Base-by-base conservation (phyloP, 1,140 invertebrate species). In the Chrysopa pallens region DNA sequence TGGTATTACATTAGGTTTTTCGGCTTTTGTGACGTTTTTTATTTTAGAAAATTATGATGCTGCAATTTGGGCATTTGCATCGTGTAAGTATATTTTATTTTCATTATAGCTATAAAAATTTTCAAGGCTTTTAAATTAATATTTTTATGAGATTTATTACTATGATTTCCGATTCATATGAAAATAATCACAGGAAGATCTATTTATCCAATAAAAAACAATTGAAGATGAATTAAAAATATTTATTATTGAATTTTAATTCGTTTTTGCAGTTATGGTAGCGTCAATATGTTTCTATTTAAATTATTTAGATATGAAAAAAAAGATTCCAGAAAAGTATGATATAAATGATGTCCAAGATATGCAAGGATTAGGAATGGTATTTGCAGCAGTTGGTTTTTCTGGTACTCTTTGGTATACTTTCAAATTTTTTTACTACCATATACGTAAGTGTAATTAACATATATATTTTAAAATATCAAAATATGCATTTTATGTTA, bases 11-110 rank as follows among this genome's bases (percentile, higher is more conserved):
- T 36, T 45, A 35, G 46, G 46, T 23, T 44, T 47, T 42, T 44
- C 41, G 11, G 43, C 36, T 12, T 50, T 50, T 40, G 31, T 47
- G 6, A 41, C 42, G n/a, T 50, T 46, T 11, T 50, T 50, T 33
- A 37, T 43, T 8, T 45, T 45, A 17, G n/a, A 43, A 11, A 47
- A 47, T 40, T 45, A 50, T 42, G 28, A 28, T 8, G 43, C 48
- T 38, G 43, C 42, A 13, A 37, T 50, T 14, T 29, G 46, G 14
- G 36, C 40, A 12, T 45, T 50, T 29, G 39, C 42, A 29, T 45
- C 45, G 43, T 45, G 48, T 50, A 43, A 35, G 40, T 45, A 33
- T 11, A 33, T 11, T 33, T 11, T 33, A 33, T 12, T 11, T 33
- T 11, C 6, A 4, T 33, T 33, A 33, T 2, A 33, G 2, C 4